These are phyloP conservation scores for Chaetodon trifasciatus DNA, from an alignment of 2,797 vertebrate genomes.

Conservation along the genomic window DNA sequence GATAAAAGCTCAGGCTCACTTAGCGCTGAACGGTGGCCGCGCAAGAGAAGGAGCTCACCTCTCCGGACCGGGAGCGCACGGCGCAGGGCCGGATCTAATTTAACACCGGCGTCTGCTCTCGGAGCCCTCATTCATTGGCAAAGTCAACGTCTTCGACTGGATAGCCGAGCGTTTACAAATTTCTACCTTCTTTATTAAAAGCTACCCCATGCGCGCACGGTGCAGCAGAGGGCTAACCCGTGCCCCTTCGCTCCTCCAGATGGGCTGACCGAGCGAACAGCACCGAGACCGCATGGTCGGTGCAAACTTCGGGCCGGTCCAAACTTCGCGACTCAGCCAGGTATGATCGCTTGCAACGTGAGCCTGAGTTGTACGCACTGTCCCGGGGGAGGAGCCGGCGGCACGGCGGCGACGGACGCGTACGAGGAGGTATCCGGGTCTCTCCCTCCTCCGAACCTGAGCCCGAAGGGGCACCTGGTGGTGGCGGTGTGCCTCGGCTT, in stretches of 20 bases:
- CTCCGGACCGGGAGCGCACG: constrained; percentile 31
- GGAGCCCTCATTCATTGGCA: constrained; percentile 1
- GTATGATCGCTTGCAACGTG: constrained; percentile 84
- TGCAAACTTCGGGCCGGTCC: constrained; percentile 58
- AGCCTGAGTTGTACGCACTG: constrained; percentile 81
- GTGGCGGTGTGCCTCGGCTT: constrained; percentile 87
- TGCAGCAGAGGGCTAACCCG: background rate
- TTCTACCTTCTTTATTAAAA: background rate
- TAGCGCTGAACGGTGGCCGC: constrained; percentile 7
- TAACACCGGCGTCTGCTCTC: constrained; percentile 26
- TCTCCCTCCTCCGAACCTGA: constrained; percentile 72
- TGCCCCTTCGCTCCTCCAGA: constrained; percentile 36
- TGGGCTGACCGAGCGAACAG: constrained; percentile 53
- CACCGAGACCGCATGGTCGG: constrained; percentile 45
- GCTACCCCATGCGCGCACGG: constrained; percentile 27
- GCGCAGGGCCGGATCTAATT: constrained; percentile 45
- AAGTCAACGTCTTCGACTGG: background rate
- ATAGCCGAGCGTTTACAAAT: background rate
- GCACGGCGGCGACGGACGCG: constrained; percentile 46
- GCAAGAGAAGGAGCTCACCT: constrained; percentile 35
- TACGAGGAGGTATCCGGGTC: constrained; percentile 58
- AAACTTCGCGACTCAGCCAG: constrained; percentile 57
- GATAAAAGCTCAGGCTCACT: constrained; percentile 72
- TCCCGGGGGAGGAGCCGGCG: constrained; percentile 61
- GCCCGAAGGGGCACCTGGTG: constrained; percentile 83